Conservation (phyloP, 2,888 invertebrate species). For the Erebia ligea region DNA sequence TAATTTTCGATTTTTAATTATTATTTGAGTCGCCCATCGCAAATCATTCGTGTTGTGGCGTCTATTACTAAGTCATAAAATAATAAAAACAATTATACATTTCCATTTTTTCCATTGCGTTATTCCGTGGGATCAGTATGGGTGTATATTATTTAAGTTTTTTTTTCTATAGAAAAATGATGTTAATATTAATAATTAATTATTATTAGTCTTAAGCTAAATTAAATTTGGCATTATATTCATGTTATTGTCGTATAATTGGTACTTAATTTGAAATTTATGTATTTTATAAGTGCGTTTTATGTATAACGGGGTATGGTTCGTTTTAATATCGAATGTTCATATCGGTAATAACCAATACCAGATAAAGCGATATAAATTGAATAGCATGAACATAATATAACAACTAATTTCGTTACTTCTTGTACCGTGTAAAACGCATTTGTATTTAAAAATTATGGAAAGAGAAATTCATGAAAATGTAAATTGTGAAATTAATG, state of each 20-base stretch:
- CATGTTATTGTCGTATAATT: conserved; percentile 4
- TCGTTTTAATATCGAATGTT: not conserved
- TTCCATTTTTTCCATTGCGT: conserved; percentile 4
- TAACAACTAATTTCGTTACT: too few relatives aligned
- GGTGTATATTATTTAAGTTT: conserved; percentile 16
- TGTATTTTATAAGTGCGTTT: conserved; percentile 10
- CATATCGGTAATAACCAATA: not conserved
- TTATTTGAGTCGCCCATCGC: not conserved
- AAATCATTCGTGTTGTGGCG: not conserved
- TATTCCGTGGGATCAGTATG: conserved; percentile 11
- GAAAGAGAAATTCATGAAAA: conserved; percentile 14
- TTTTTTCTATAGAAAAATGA: conserved; percentile 11
- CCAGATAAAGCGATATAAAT: not conserved
- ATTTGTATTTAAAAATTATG: conserved; percentile 6
- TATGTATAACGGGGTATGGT: not conserved
- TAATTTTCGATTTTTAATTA: conserved; percentile 3
- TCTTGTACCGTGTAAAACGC: not conserved
- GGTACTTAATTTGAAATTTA: conserved; percentile 18
- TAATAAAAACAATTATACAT: conserved; percentile 4
- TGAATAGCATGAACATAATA: not conserved
- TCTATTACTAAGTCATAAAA: conserved; percentile 11
- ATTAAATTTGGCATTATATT: conserved; percentile 32
- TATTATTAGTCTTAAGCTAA: conserved; percentile 25
- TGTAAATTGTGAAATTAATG: conserved; percentile 36
- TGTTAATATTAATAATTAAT: conserved; percentile 5